Evolutionary conservation across 2,113 vertebrate species (phyloP).

Genomic region (Rostratula benghalensis): DNA sequence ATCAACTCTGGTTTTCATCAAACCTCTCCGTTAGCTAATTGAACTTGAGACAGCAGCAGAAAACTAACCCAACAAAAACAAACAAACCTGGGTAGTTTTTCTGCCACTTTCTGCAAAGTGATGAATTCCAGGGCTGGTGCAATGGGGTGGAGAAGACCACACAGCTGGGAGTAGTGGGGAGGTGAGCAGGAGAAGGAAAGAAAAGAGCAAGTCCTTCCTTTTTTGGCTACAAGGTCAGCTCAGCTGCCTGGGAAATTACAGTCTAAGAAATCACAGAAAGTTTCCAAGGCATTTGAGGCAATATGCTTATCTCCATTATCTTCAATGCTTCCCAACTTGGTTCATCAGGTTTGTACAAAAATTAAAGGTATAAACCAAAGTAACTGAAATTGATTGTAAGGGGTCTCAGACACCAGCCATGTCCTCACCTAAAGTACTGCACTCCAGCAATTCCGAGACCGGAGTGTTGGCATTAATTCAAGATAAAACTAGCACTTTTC

Average conservation of each 20-base stretch:
- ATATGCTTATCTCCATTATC: not conserved
- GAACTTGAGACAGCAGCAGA: not conserved
- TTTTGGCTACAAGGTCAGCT: not conserved
- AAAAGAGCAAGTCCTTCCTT: not conserved
- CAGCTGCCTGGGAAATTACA: not conserved
- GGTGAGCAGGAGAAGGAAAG: not conserved
- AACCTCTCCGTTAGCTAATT: not conserved
- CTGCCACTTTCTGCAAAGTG: not conserved
- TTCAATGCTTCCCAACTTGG: not conserved
- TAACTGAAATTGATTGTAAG: not conserved
- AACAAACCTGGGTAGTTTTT: not conserved
- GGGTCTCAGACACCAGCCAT: not conserved
- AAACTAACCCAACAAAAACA: not conserved
- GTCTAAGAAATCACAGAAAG: not conserved
- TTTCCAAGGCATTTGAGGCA: not conserved
- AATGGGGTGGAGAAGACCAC: not conserved
- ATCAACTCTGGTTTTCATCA: not conserved
- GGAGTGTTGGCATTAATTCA: not conserved
- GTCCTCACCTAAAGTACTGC: not conserved
- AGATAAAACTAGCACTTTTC: not conserved
- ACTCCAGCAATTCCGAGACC: not conserved
- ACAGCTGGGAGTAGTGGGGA: not conserved
- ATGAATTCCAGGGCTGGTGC: not conserved
- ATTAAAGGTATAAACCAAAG: not conserved
- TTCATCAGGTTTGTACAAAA: not conserved